These are phyloP conservation scores for Serrognathus titanus DNA, from an alignment of 2,888 invertebrate genomes.

Conservation along the genomic window DNA sequence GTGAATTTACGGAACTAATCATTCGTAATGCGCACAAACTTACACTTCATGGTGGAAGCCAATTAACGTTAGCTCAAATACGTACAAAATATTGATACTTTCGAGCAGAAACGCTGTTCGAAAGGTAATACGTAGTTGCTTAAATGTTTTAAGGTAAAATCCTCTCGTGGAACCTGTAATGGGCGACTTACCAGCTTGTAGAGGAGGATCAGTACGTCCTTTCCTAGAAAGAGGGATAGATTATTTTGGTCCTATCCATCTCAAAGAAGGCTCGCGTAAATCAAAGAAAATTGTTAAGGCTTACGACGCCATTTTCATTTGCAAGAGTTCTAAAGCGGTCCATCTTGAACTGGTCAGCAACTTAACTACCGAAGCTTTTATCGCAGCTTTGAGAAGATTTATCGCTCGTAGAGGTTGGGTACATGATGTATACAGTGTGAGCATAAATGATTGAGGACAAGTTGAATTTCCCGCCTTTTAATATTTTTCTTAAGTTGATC, in stretches of 20 bases:
- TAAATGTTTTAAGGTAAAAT: not conserved
- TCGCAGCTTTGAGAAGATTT: constrained; percentile 7
- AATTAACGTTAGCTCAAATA: not conserved
- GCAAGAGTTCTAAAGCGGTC: not conserved
- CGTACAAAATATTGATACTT: not conserved
- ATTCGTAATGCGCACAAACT: not conserved
- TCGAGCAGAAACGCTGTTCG: not conserved
- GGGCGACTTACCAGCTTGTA: not conserved
- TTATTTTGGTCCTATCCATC: not conserved
- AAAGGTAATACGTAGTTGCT: not conserved
- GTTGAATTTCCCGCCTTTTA: too few relatives aligned
- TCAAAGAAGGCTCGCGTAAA: too few relatives aligned
- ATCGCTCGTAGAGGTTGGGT: constrained; percentile 6
- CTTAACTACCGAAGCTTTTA: constrained; percentile 7
- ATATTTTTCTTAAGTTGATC: too few relatives aligned
- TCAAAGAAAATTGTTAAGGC: not conserved
- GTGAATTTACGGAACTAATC: not conserved
- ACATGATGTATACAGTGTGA: constrained; percentile 5
- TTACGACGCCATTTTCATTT: not conserved
- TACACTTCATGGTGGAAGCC: not conserved
- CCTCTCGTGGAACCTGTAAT: not conserved
- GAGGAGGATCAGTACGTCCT: not conserved
- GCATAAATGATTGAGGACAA: too few relatives aligned
- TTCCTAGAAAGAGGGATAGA: not conserved
- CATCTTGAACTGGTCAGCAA: too few relatives aligned